These are phyloP conservation scores for Taxidea taxus DNA, from an alignment of 2,113 vertebrate genomes.

Conservation along the genomic window DNA sequence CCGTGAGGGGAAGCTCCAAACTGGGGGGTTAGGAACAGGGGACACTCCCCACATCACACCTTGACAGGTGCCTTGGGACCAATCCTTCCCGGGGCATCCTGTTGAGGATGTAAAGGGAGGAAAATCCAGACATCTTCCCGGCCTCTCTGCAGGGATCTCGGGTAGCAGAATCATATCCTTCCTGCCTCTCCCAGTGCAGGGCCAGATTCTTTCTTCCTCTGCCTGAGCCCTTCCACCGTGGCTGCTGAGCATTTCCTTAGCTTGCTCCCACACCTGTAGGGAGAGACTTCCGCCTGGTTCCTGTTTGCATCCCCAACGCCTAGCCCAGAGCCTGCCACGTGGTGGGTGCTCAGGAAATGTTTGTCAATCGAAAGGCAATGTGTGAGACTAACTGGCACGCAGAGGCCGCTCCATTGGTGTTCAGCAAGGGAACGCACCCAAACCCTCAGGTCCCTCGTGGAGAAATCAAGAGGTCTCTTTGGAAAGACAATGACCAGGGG, in stretches of 20 bases:
- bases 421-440: not conserved
- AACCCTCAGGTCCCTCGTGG: not conserved
- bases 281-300: not conserved
- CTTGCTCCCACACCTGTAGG: not conserved
- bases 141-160: not conserved
- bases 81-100: not conserved
- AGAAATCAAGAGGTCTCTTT: not conserved
- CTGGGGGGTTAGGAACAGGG: not conserved
- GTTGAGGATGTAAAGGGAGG: not conserved
- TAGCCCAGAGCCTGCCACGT: not conserved
- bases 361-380: not conserved
- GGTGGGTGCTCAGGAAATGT: not conserved
- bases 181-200: not conserved
- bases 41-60: not conserved
- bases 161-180: not conserved
- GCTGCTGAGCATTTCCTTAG: too few relatives aligned
- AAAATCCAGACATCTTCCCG: too few relatives aligned
- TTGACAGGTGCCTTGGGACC: not conserved
- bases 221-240: fast-evolving
- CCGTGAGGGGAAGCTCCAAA: not conserved
- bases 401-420: fast-evolving
- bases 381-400: not conserved
- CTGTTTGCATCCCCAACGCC: fast-evolving
- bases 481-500: not conserved
- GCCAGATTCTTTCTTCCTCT: fast-evolving